phyloP scores from a whole-genome alignment of 1,140 invertebrate species.

The Heliothis subflexa region DNA sequence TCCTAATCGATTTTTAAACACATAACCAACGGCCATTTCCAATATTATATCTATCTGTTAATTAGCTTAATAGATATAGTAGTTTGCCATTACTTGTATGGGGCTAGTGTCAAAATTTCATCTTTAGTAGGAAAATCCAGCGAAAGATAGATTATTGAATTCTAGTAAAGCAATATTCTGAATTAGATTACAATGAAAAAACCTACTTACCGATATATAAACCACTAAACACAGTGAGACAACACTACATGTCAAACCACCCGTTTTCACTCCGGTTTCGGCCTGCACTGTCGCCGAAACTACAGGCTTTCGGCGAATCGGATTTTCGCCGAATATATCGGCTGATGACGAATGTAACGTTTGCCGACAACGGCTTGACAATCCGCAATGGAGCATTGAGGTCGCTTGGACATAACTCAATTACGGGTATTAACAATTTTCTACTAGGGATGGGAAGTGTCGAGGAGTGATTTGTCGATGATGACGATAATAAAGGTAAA shows the following conservation, averaged over 20 bases:
- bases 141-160: too few relatives aligned
- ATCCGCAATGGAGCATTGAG: conserved; percentile 71
- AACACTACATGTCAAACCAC: conserved; percentile 38
- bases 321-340: conserved; percentile 30
- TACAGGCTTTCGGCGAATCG: background rate
- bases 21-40: too few relatives aligned
- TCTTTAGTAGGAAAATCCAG: too few relatives aligned
- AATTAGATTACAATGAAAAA: background rate
- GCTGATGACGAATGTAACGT: conserved; percentile 38
- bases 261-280: background rate
- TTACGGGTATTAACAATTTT: conserved; percentile 82
- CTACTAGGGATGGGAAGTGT: conserved; percentile 65
- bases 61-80: too few relatives aligned
- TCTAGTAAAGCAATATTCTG: too few relatives aligned
- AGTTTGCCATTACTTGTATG: too few relatives aligned
- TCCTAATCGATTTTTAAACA: too few relatives aligned
- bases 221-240: conserved; percentile 8
- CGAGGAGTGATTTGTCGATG: conserved; percentile 54
- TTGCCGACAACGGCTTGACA: conserved; percentile 33
- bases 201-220: conserved; percentile 14
- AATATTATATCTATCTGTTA: too few relatives aligned
- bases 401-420: conserved; percentile 81
- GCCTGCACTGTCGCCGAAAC: conserved; percentile 6
- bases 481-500: conserved; percentile 17
- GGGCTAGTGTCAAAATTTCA: too few relatives aligned